Evolutionary conservation across 2,113 vertebrate genomes (phyloP), one percentile per base, ranked within the genome.

Genomic region (Octodon degus): DNA sequence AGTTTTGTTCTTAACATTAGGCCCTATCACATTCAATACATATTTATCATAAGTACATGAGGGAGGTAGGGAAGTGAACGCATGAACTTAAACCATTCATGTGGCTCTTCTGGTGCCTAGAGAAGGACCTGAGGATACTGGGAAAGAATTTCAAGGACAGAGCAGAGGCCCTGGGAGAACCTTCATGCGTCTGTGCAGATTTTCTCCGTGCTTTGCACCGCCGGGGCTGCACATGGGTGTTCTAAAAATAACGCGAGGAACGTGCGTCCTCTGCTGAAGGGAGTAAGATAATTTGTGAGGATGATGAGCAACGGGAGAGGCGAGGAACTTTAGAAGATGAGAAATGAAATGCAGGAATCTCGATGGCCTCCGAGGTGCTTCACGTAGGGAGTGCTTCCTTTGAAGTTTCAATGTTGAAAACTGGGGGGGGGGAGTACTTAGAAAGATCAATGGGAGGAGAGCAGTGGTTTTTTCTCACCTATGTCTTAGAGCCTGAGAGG

Each of bases 201-300:
- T 94, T 76, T 95, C 63, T 96, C 86, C 90, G 91, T 94, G 74
- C 92, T 93, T 94, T 93, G 74, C 94, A 82, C 87, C 93, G 95
- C 93, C 90, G 94, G 32, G 90, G 85, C 58, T 83, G 82, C 95
- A 88, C 84, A 70, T 86, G 89, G 89, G 93, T 90, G 25, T 96
- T 96, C 96, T 96, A 96, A 97, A 97, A 98, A 97, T 97, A 96
- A 89, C 93, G 60, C 2, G 0, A 72, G 87, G 87, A 85, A 90
- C 84, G 86, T 85, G 87, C 65, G 67, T 90, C 87, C 40, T 96
- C 70, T 27, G 22, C 90, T 37, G 84, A 97, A 98, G 93, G 63
- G 95, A 96, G 53, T 50, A 62, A 95, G 95, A 84, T 86, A 84
- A 94, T 97, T 95, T 85, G 34, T 90, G 91, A 91, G 91, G 79